Percentiles rank a stretch among this genome's conserved stretches.
phyloP scores from a whole-genome alignment of 2,888 invertebrate species.

The Ennomos fuscantarius region DNA sequence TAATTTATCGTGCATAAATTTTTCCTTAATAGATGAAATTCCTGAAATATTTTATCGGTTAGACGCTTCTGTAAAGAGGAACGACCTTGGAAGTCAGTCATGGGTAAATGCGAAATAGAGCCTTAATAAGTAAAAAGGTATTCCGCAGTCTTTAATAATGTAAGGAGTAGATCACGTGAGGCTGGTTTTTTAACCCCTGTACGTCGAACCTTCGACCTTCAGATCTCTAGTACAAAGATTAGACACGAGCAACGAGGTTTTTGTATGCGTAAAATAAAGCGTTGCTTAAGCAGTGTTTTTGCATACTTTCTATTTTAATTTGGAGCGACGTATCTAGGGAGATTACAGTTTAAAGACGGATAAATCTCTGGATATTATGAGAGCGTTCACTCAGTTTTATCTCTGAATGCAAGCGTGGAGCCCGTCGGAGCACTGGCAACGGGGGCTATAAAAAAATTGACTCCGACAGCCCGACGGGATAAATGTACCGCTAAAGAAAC shows the following conservation, averaged over 20 bases:
- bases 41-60: slow-evolving; percentile 1
- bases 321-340: slow-evolving; percentile 28
- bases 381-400: slow-evolving; percentile 37
- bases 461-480: slow-evolving; percentile 17
- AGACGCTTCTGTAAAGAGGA: slow-evolving; percentile 1
- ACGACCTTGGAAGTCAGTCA: slow-evolving; percentile 5
- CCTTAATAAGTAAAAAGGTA: slow-evolving; percentile 14
- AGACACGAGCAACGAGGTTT: too few relatives aligned
- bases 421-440: slow-evolving; percentile 13
- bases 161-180: slow-evolving; percentile 14
- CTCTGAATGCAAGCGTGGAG: slow-evolving; percentile 29
- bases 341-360: slow-evolving; percentile 37
- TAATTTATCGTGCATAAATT: background rate
- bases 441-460: slow-evolving; percentile 29
- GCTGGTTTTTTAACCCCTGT: slow-evolving; percentile 3
- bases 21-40: background rate
- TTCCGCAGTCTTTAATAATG: slow-evolving; percentile 16
- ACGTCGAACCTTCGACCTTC: slow-evolving; percentile 10
- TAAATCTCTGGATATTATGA: slow-evolving; percentile 35
- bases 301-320: slow-evolving; percentile 34
- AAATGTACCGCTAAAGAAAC: slow-evolving; percentile 24
- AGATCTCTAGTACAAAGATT: slow-evolving; percentile 3
- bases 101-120: slow-evolving; percentile 13
- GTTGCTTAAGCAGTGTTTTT: slow-evolving; percentile 1
- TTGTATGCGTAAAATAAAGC: too few relatives aligned